Evolutionary conservation across 2,888 invertebrate genomes (phyloP).

Genomic region (Druceiella hillmani): DNA sequence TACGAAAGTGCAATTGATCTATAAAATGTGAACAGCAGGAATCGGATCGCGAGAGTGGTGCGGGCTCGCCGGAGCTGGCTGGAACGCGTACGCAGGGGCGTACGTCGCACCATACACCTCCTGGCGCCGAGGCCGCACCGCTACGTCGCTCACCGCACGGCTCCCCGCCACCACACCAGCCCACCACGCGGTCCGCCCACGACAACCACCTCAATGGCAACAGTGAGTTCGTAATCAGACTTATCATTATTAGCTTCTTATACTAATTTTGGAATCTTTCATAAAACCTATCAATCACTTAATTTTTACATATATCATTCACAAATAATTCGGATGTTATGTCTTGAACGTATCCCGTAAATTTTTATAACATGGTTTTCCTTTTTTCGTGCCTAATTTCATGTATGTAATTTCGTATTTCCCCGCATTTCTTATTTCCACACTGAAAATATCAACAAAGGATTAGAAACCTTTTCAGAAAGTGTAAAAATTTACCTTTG

Average conservation of each 20-base stretch:
- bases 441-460: too few species aligned
- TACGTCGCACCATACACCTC: too few species aligned
- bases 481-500: too few species aligned
- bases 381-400: too few species aligned
- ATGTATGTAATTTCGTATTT: too few species aligned
- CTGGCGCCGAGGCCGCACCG: conserved; percentile 38
- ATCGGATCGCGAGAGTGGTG: conserved; percentile 60
- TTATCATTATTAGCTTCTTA: neutral
- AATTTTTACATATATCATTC: too few species aligned
- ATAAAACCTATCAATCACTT: conserved; percentile 17
- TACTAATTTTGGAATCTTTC: conserved; percentile 23
- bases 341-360: too few species aligned
- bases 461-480: too few species aligned
- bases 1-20: too few species aligned
- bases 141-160: conserved; percentile 4
- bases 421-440: too few species aligned
- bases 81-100: conserved; percentile 15
- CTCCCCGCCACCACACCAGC: conserved; percentile 3
- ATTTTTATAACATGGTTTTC: too few species aligned
- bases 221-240: conserved; percentile 50
- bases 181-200: conserved; percentile 32
- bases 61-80: conserved; percentile 55
- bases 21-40: conserved; percentile 55
- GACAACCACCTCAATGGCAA: conserved; percentile 43
- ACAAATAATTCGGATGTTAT: too few species aligned